Conservation (phyloP, 2,797 vertebrate species). For the Podargus strigoides region DNA sequence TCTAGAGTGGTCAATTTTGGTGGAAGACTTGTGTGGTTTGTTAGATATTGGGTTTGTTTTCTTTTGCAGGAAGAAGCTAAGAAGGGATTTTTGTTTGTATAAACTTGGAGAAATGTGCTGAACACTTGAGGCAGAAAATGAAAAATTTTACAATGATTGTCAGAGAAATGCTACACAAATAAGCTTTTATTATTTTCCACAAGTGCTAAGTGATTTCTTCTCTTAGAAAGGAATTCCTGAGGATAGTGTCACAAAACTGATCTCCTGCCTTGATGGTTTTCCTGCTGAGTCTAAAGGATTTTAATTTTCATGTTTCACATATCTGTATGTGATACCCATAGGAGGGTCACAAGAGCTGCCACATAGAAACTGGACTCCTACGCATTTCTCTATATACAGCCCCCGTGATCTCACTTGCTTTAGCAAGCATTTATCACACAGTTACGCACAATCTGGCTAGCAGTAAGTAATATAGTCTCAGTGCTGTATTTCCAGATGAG, state of each 20-base stretch:
- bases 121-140: background rate
- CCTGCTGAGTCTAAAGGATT: background rate
- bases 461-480: background rate
- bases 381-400: background rate
- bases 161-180: background rate
- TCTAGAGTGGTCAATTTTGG: background rate
- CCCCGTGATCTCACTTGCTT: background rate
- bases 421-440: background rate
- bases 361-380: background rate
- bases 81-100: background rate
- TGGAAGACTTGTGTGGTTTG: background rate
- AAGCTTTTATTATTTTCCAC: background rate
- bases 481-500: rapidly evolving
- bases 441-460: background rate
- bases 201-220: background rate
- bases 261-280: background rate
- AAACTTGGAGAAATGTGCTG: background rate
- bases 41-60: background rate
- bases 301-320: background rate
- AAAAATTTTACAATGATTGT: background rate
- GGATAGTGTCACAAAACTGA: background rate
- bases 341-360: background rate
- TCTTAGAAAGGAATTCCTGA: background rate
- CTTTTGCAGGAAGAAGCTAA: background rate
- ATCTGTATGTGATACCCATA: rapidly evolving